A percentile compares a stretch with the other conserved stretches of the same genome.
Conservation (phyloP, 1,140 invertebrate genomes). For the Caenorhabditis remanei region DNA sequence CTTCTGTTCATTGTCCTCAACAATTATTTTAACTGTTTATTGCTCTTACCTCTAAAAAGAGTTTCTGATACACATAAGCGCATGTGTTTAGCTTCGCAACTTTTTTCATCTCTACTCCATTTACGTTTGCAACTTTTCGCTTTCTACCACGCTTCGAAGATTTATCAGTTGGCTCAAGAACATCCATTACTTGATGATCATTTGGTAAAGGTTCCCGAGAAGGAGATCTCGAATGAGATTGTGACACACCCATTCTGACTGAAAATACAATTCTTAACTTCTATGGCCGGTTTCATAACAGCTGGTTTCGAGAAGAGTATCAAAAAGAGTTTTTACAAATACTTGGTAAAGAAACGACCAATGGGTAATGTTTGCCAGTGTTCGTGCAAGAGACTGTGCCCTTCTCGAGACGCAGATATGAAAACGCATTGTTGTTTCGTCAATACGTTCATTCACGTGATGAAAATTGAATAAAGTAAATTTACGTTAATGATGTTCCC, state of each 20-base stretch:
- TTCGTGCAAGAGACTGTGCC: background rate
- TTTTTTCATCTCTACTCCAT: slow-evolving; percentile 34
- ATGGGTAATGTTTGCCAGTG: background rate
- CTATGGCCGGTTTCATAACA: background rate
- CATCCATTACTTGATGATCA: slow-evolving; percentile 30
- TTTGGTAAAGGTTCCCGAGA: background rate
- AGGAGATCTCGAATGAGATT: background rate
- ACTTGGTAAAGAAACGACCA: no score
- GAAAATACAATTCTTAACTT: background rate
- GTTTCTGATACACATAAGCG: slow-evolving; percentile 32
- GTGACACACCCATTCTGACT: slow-evolving; percentile 5
- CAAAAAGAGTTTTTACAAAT: no score
- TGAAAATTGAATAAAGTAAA: background rate
- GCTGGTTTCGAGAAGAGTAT: no score
- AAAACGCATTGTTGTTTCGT: background rate
- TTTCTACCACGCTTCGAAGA: background rate
- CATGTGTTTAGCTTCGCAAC: slow-evolving; percentile 22
- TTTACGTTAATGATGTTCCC: no score
- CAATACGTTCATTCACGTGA: background rate
- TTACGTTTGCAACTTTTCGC: slow-evolving; percentile 9
- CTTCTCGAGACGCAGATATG: background rate
- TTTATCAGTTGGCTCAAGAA: background rate
- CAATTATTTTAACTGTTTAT: background rate
- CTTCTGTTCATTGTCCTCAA: background rate
- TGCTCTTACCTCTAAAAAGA: slow-evolving; percentile 17